phyloP scores from a whole-genome alignment of 1,140 invertebrate genomes.

The Lordiphosa clarofinis region DNA sequence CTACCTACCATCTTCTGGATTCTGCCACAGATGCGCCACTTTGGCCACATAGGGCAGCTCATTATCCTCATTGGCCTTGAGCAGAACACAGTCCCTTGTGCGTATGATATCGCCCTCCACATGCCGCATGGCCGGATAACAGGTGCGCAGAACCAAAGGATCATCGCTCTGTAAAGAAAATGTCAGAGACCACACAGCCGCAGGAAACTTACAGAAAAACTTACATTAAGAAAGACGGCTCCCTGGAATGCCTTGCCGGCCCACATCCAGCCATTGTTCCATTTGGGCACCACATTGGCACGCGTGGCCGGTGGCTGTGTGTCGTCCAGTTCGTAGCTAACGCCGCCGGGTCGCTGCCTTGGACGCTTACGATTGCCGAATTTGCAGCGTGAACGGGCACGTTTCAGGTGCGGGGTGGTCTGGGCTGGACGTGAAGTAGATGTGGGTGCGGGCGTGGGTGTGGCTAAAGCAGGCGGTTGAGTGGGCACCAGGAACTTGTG shows the following conservation, averaged over 20 bases:
- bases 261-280: constrained; percentile 96
- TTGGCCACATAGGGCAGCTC: constrained; percentile 97
- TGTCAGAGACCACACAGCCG: too few species aligned
- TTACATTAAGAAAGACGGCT: constrained; percentile 92
- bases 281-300: constrained; percentile 84
- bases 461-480: constrained; percentile 7
- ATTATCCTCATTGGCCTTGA: constrained; percentile 89
- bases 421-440: constrained; percentile 15
- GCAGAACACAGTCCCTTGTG: constrained; percentile 92
- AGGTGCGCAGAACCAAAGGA: constrained; percentile 85
- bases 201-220: too few species aligned
- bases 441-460: constrained; percentile 1
- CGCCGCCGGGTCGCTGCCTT: constrained; percentile 59
- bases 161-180: constrained; percentile 87
- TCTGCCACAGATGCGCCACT: constrained; percentile 95
- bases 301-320: constrained; percentile 76
- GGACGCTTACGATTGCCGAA: constrained; percentile 74
- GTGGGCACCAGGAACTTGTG: constrained; percentile 56
- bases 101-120: constrained; percentile 90
- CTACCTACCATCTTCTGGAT: constrained; percentile 90
- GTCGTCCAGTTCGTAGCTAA: constrained; percentile 68
- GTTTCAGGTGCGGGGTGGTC: constrained; percentile 45
- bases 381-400: constrained; percentile 66
- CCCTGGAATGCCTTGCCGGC: constrained; percentile 90
- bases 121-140: constrained; percentile 94